phyloP scores from a whole-genome alignment of 2,113 vertebrate species.

The Sterna hirundo region DNA sequence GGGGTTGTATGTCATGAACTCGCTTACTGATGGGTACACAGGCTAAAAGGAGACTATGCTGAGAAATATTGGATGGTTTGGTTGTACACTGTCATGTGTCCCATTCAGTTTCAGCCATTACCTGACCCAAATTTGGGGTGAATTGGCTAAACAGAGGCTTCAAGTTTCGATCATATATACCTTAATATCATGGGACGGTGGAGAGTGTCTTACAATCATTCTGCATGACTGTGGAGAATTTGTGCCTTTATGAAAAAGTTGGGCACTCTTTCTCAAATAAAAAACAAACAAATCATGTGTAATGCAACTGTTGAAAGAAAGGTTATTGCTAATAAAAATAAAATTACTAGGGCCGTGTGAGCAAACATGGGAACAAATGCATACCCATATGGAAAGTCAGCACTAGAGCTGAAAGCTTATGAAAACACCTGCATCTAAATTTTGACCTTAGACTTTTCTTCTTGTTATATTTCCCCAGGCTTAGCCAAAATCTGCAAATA shows the following conservation, averaged over 20 bases:
- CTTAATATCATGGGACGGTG: fast-evolving
- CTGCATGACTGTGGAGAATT: neutral
- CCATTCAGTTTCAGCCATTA: neutral
- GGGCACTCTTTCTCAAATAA: neutral
- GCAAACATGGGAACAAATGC: conserved; percentile 15
- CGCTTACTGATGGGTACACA: neutral
- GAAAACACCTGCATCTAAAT: conserved; percentile 61
- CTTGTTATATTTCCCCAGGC: conserved; percentile 47
- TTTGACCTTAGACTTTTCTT: conserved; percentile 55
- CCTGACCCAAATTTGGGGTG: neutral
- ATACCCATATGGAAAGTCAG: conserved; percentile 36
- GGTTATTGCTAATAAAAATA: conserved; percentile 21
- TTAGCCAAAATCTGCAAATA: conserved; percentile 57
- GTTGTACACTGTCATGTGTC: neutral
- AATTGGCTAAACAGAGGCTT: neutral
- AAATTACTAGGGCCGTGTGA: neutral
- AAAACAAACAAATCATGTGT: neutral
- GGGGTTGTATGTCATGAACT: neutral
- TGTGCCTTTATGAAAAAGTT: neutral
- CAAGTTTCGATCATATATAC: neutral
- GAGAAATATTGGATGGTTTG: neutral
- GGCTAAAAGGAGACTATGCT: neutral
- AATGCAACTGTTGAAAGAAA: conserved; percentile 11
- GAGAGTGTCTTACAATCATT: neutral
- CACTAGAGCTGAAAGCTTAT: conserved; percentile 6